Conservation (phyloP, 2,888 invertebrate genomes). For the Temnothorax rugatulus region DNA sequence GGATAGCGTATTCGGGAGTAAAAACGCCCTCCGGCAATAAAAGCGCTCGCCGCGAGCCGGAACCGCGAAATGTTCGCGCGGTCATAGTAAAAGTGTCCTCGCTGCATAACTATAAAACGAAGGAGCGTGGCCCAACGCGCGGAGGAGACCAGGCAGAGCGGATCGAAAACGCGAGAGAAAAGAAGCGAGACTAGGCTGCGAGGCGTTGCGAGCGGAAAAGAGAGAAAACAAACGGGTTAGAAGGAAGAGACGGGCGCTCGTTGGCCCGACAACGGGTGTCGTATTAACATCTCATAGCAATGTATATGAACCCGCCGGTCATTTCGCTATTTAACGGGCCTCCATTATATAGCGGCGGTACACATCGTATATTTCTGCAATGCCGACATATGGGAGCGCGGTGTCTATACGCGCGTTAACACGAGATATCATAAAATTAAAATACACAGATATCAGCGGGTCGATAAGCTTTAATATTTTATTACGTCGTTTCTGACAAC, state of each 20-base stretch:
- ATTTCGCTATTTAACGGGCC: conserved; percentile 82
- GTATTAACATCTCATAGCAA: conserved; percentile 82
- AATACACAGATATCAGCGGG: conserved; percentile 14
- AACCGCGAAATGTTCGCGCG: conserved; percentile 75
- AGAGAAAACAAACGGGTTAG: conserved; percentile 28
- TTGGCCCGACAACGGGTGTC: conserved; percentile 69
- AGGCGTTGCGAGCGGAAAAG: conserved; percentile 17
- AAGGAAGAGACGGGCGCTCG: conserved; percentile 62
- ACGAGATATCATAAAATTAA: conserved; percentile 43
- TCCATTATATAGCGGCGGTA: conserved; percentile 76
- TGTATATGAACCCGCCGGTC: conserved; percentile 78
- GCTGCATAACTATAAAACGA: conserved; percentile 84
- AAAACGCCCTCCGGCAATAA: conserved; percentile 78
- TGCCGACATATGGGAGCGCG: conserved; percentile 66
- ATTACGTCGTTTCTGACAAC: not conserved
- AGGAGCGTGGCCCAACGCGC: conserved; percentile 69
- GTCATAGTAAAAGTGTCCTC: conserved; percentile 82
- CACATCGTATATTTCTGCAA: conserved; percentile 60
- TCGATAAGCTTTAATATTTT: conserved; percentile 5
- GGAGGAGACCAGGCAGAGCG: conserved; percentile 50
- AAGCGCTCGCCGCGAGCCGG: conserved; percentile 76
- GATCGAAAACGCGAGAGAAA: conserved; percentile 47
- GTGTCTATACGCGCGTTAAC: conserved; percentile 48
- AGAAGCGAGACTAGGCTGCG: conserved; percentile 36
- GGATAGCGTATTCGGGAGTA: conserved; percentile 66